These are phyloP conservation scores for Mycteria americana DNA, from an alignment of 2,797 vertebrate species.

Conservation along the genomic window DNA sequence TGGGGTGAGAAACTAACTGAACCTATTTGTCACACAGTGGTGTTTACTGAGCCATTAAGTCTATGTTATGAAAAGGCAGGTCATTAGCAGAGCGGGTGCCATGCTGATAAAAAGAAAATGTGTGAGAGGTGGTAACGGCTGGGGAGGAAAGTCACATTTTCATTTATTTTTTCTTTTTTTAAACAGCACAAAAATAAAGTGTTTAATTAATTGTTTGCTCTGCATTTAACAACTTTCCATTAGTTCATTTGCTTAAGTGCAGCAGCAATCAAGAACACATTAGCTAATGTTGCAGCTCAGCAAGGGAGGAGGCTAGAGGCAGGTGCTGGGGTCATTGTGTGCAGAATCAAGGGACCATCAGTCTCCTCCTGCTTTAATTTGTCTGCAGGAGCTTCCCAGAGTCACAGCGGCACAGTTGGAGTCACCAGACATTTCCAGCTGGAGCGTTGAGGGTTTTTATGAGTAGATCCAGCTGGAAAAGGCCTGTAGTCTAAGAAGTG, in stretches of 20 bases:
- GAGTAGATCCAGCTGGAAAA: conserved; percentile 30
- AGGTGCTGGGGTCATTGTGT: neutral
- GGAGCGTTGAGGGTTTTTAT: neutral
- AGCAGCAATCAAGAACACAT: conserved; percentile 44
- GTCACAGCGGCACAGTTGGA: neutral
- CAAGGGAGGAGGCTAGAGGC: neutral
- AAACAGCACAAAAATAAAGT: conserved; percentile 16
- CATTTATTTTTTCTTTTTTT: neutral
- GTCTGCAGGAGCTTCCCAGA: conserved; percentile 21
- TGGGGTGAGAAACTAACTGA: neutral
- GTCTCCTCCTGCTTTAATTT: conserved; percentile 24
- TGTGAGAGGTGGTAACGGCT: neutral
- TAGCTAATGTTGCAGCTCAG: neutral
- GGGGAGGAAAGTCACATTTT: neutral
- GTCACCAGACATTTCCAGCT: conserved; percentile 31
- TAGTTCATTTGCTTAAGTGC: conserved; percentile 41
- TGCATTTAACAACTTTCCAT: conserved; percentile 43
- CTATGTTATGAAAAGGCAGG: conserved; percentile 21
- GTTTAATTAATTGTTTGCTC: conserved; percentile 61
- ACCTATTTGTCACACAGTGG: neutral
- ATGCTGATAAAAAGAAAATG: neutral
- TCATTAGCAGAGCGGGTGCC: neutral
- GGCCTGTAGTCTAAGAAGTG: conserved; percentile 19
- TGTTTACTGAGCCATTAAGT: conserved; percentile 31
- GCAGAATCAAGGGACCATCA: neutral